Evolutionary conservation across 2,113 vertebrate genomes (phyloP).

Genomic region (Spea bombifrons): DNA sequence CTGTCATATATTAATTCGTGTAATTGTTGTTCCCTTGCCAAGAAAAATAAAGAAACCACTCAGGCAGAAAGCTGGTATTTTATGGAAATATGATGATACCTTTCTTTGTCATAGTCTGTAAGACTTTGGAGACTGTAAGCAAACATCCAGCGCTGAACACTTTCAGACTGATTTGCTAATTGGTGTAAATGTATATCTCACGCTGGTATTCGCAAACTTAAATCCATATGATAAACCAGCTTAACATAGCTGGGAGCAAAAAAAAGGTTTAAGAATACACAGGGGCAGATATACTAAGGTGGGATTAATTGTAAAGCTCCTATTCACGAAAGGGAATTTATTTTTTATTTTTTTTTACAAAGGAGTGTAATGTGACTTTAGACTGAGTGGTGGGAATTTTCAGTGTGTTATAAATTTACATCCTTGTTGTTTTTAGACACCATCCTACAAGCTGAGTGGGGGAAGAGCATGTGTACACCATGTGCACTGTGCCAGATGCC

Average conservation of each 20-base stretch:
- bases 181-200: slow-evolving; percentile 10
- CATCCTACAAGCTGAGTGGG: too few species aligned
- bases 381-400: too few species aligned
- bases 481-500: too few species aligned
- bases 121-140: background rate
- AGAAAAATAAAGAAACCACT: slow-evolving; percentile 52
- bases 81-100: slow-evolving; percentile 32
- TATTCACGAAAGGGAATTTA: background rate
- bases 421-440: too few species aligned
- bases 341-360: too few species aligned
- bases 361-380: too few species aligned
- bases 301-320: background rate
- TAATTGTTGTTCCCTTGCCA: slow-evolving; percentile 59
- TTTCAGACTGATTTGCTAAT: slow-evolving; percentile 13
- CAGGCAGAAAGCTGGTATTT: slow-evolving; percentile 46
- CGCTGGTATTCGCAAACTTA: slow-evolving; percentile 1
- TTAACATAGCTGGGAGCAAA: background rate
- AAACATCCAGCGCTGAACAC: slow-evolving; percentile 33
- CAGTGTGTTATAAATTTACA: too few species aligned
- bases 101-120: slow-evolving; percentile 34
- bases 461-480: too few species aligned
- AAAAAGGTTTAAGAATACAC: slow-evolving; percentile 4
- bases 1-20: slow-evolving; percentile 52
- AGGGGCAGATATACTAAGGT: background rate
- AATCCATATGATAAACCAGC: slow-evolving; percentile 3